Base-by-base conservation (phyloP, 2,888 invertebrate species). In the Sphinx pinastri region DNA sequence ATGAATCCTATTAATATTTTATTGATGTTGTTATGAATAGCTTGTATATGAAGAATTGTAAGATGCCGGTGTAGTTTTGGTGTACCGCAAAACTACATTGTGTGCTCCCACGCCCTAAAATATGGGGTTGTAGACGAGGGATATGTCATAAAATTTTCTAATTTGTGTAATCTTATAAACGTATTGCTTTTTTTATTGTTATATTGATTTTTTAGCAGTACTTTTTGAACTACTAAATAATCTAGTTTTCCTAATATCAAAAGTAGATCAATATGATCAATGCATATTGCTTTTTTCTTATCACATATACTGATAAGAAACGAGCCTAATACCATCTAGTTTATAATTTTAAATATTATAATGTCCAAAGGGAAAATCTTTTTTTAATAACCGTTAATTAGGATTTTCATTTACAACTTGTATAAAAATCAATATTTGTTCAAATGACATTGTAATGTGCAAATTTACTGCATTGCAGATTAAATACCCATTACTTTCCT, bases 1-100 rank as follows among this genome's bases (percentile, higher is more conserved):
- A 76, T 31, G 67, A 31, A n/a, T 45, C 3, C 25, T 16, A 58
- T 8, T 68, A 71, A 67, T 14, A 19, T 16, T 49, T 51, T 51
- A n/a, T 49, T 57, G 25, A 31, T 63, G 49, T 63, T 63, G 19
- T 63, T 63, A 63, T 19, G 7, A 19, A 47, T 19, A 12, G 12
- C 38, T 38, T 5, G n/a, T 47, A 11, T 49, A 11, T 63, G 19
- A 1, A 13, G 13, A 47, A 13, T 13, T 0, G 7, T 49, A 13
- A 19, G 13, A 13, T 63, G 19, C 47, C 16, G n/a, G 16, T 12
- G 47, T 8, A 19, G 11, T 4, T 49, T 11, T 16, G 16, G 45
- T n/a, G 7, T 10, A 25, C 45, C 14, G 2, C 10, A 45, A 16
- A 60, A 16, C 0, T 0, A 16, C 19, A 12, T 12, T 49, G 13